Percentiles rank a stretch among this genome's conserved stretches.
Conservation (phyloP, 1,140 invertebrate species). For the Andricus grossulariae region DNA sequence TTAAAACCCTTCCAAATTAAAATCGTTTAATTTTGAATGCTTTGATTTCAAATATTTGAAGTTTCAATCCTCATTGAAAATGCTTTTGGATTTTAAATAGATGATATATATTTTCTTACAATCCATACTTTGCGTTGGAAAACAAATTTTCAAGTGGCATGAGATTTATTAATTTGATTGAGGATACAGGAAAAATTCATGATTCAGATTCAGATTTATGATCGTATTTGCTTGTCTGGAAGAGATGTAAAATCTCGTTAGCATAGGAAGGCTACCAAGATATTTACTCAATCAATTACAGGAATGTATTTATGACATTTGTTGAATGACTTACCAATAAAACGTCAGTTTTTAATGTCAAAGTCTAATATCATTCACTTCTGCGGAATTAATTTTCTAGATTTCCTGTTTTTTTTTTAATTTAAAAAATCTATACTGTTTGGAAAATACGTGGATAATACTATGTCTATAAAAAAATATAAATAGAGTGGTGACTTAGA, state of each 20-base stretch:
- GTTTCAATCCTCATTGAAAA: background rate
- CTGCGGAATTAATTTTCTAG: background rate
- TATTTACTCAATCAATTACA: background rate
- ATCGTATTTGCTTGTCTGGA: background rate
- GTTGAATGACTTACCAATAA: background rate
- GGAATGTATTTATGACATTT: slow-evolving; percentile 2
- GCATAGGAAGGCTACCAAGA: background rate
- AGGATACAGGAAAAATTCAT: background rate
- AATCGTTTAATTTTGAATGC: background rate
- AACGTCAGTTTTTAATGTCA: background rate
- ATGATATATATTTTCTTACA: background rate
- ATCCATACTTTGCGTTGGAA: background rate
- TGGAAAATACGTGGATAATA: background rate
- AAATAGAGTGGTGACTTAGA: too few species aligned
- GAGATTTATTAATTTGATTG: too few species aligned
- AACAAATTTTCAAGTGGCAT: too few species aligned
- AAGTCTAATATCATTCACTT: background rate
- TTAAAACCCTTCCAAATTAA: background rate
- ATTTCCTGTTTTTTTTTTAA: background rate
- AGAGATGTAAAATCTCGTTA: background rate
- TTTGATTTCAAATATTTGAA: background rate
- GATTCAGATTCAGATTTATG: background rate
- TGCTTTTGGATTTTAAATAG: background rate
- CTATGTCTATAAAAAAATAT: too few species aligned
- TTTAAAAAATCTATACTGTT: background rate